Percentiles rank a stretch among this genome's conserved stretches.
Conservation (phyloP, 2,113 vertebrate species). For the Halichoeres trimaculatus region DNA sequence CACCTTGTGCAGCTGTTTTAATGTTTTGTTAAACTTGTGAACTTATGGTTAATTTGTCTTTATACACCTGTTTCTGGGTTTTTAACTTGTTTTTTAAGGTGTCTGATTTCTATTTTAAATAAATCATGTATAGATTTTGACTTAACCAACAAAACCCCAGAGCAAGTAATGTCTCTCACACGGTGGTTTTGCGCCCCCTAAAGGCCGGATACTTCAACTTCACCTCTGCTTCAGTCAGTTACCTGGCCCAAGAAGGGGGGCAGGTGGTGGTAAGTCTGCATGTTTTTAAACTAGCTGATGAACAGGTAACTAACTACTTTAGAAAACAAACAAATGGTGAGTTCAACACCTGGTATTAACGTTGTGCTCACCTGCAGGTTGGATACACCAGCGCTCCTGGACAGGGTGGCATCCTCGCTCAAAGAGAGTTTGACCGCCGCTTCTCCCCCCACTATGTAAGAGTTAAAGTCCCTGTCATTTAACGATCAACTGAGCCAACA, state of each 20-base stretch:
- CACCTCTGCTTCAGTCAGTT: slow-evolving; percentile 93
- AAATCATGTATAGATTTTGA: too few species aligned
- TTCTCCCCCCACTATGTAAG: slow-evolving; percentile 98
- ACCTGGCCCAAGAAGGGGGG: slow-evolving; percentile 93
- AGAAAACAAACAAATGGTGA: accelerated
- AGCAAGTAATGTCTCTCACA: slow-evolving; percentile 96
- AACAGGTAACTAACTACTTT: neutral
- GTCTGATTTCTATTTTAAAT: neutral
- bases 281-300: neutral
- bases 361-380: slow-evolving; percentile 76
- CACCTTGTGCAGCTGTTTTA: too few species aligned
- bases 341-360: too few species aligned
- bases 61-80: too few species aligned
- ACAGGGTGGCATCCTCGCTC: slow-evolving; percentile 95
- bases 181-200: slow-evolving; percentile 93
- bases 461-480: slow-evolving; percentile 1
- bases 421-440: slow-evolving; percentile 93
- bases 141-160: slow-evolving; percentile 67
- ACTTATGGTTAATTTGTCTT: too few species aligned
- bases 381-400: slow-evolving; percentile 95
- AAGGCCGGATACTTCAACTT: slow-evolving; percentile 98
- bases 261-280: slow-evolving; percentile 89
- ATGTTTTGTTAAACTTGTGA: too few species aligned
- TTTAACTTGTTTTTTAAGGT: neutral
- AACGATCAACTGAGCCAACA: too few species aligned